These are phyloP conservation scores for Macropis europaea DNA, from an alignment of 2,888 invertebrate genomes.

Conservation along the genomic window DNA sequence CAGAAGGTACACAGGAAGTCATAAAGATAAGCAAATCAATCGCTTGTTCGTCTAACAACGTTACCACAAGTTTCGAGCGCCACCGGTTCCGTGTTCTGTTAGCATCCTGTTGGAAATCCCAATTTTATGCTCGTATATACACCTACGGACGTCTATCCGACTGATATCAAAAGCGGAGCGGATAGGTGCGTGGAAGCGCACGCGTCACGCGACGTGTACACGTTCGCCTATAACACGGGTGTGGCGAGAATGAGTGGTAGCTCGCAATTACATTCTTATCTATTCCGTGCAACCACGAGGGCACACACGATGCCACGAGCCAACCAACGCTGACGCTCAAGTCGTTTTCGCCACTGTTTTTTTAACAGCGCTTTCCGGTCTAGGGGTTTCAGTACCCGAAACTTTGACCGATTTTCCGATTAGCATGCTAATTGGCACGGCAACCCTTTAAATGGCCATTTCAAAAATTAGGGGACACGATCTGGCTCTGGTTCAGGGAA, in stretches of 20 bases:
- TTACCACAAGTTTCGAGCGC: neutral
- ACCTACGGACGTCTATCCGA: constrained; percentile 23
- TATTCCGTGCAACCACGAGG: constrained; percentile 31
- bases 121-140: constrained; percentile 44
- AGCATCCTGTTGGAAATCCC: constrained; percentile 35
- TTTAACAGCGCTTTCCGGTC: constrained; percentile 14
- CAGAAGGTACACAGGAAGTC: neutral
- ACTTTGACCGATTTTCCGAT: constrained; percentile 54
- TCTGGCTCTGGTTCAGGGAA: constrained; percentile 39
- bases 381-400: constrained; percentile 26
- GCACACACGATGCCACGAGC: constrained; percentile 31
- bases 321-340: constrained; percentile 10
- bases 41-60: neutral
- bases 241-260: constrained; percentile 64
- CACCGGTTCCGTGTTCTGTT: neutral
- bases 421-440: constrained; percentile 65
- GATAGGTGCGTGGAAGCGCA: constrained; percentile 64
- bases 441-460: constrained; percentile 67
- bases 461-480: constrained; percentile 59
- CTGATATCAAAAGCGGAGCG: constrained; percentile 47
- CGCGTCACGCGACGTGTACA: constrained; percentile 62
- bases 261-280: constrained; percentile 67
- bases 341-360: constrained; percentile 46
- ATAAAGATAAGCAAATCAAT: constrained; percentile 23
- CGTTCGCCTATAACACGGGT: constrained; percentile 66